A percentile compares a stretch with the other conserved stretches of the same genome.
Evolutionary conservation across 2,888 invertebrate genomes (phyloP).

Genomic region (Ectemnius cavifrons): DNA sequence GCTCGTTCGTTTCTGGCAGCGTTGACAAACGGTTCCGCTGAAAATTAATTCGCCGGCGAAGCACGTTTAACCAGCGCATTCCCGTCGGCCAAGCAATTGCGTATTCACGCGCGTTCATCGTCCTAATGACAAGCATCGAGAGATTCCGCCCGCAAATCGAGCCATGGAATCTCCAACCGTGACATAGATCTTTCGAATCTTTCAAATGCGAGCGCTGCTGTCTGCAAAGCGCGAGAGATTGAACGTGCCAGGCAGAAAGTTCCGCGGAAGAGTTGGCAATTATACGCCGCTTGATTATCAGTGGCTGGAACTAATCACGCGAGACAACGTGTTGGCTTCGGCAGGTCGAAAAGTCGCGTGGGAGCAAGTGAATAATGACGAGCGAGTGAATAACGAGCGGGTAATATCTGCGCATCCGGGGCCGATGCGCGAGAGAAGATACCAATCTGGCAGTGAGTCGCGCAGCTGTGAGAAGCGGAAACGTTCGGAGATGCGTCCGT

Average conservation of each 20-base stretch:
- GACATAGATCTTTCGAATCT: neutral
- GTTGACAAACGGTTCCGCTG: conserved; percentile 2
- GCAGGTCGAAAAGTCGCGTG: conserved; percentile 20
- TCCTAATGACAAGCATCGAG: neutral
- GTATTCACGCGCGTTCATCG: neutral
- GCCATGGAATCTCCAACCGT: neutral
- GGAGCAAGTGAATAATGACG: conserved; percentile 41
- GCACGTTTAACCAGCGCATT: neutral
- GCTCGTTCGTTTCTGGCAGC: conserved; percentile 24
- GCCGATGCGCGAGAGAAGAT: conserved; percentile 33
- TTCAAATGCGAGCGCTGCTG: no score
- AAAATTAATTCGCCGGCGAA: neutral
- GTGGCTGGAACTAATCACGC: conserved; percentile 44
- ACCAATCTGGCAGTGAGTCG: conserved; percentile 44
- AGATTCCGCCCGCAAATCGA: neutral
- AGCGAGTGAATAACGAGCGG: conserved; percentile 38
- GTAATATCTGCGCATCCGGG: conserved; percentile 37
- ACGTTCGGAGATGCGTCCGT: conserved; percentile 58
- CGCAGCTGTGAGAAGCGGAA: conserved; percentile 65
- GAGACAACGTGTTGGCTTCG: conserved; percentile 30
- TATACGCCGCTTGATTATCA: conserved; percentile 36
- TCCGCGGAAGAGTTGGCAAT: conserved; percentile 13
- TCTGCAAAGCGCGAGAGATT: neutral
- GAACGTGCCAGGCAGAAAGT: neutral
- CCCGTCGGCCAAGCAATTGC: neutral